Evolutionary conservation across 2,113 vertebrate species (phyloP).

Genomic region (Martes martes): DNA sequence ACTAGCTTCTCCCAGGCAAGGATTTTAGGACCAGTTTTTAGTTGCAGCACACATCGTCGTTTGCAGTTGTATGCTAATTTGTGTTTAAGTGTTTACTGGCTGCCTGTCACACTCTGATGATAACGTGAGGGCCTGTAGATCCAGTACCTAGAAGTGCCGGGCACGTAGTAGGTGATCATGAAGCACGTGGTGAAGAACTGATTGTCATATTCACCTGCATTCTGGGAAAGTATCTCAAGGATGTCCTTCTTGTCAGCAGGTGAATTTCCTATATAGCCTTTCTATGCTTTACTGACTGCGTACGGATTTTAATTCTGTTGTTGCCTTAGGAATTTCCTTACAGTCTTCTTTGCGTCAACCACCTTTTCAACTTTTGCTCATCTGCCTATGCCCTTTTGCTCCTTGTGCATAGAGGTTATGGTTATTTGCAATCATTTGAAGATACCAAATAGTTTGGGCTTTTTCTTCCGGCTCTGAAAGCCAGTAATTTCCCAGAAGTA

Average conservation of each 20-base stretch:
- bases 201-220: not conserved
- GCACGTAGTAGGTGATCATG: not conserved
- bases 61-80: not conserved
- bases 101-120: not conserved
- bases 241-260: not conserved
- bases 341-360: not conserved
- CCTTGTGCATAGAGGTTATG: not conserved
- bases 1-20: not conserved
- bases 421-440: constrained; percentile 40
- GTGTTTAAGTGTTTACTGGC: not conserved
- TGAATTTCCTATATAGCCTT: not conserved
- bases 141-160: not conserved
- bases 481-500: not conserved
- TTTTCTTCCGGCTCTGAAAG: constrained; percentile 23
- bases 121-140: not conserved
- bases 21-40: not conserved
- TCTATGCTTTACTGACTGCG: constrained; percentile 5
- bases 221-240: constrained; percentile 6
- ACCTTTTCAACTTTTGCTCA: not conserved
- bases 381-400: not conserved
- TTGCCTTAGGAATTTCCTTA: not conserved
- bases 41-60: not conserved
- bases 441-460: not conserved
- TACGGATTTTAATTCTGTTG: not conserved
- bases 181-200: not conserved